phyloP scores from a whole-genome alignment of 2,797 vertebrate species.

The Notoglanidium macrostoma region DNA sequence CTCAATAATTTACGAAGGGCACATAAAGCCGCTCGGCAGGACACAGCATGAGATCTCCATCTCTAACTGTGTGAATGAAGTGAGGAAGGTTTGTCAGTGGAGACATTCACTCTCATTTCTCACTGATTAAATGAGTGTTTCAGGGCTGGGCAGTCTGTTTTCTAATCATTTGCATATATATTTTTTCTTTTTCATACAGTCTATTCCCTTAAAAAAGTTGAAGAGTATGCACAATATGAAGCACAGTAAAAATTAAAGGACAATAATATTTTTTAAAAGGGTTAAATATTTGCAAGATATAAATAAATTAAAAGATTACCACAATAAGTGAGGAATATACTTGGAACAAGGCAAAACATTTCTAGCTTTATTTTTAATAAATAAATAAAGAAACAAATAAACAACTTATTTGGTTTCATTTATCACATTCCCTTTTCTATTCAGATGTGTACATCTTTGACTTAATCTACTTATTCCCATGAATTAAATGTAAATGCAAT shows the following conservation, averaged over 20 bases:
- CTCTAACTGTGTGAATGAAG: conserved; percentile 18
- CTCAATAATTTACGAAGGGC: conserved; percentile 26
- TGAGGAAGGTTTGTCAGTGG: neutral
- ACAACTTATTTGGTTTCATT: neutral
- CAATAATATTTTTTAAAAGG: neutral
- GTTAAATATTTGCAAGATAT: neutral
- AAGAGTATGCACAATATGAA: neutral
- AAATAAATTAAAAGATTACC: neutral
- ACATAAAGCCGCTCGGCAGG: conserved; percentile 8
- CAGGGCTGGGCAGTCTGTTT: neutral
- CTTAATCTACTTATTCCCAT: neutral
- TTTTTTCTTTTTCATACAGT: neutral
- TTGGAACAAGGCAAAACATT: neutral
- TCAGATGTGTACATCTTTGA: neutral
- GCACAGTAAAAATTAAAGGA: too few relatives aligned
- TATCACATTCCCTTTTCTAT: neutral
- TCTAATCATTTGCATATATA: neutral
- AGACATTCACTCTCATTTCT: neutral
- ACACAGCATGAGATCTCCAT: conserved; percentile 8
- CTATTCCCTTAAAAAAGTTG: neutral
- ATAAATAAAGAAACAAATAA: neutral
- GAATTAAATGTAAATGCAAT: neutral
- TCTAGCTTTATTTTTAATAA: neutral
- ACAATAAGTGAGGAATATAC: neutral
- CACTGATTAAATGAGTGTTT: neutral